Evolutionary conservation across 2,113 vertebrate species (phyloP), one percentile per base, ranked within the genome.

Genomic region (Carassius auratus): DNA sequence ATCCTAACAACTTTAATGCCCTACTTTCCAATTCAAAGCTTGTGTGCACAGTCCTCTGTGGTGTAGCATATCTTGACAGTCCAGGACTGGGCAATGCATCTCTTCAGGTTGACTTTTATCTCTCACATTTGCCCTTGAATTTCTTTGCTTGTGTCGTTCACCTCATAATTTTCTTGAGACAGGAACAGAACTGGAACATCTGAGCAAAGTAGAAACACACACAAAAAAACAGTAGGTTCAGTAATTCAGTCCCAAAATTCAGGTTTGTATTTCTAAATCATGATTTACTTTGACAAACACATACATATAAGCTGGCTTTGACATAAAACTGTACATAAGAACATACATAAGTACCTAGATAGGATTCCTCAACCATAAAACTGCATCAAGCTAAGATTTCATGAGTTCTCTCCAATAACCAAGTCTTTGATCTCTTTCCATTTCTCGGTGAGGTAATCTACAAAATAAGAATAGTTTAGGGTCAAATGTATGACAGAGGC

Each of bases 51-150:
- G 33, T 71, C 50, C 50, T 85, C 52, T 12, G 50, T 71, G 50
- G 62, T 42, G 36, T 69, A 68, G 48, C 80, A 52, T 13, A 66
- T 82, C 80, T 71, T 71, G 13, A 48, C 42, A 23, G 74, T 80
- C 71, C 75, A 76, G 83, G 85, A 85, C 78, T 80, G 64, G 85
- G 83, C 81, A 75, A 76, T 52, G 33, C 76, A 68, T 61, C 68
- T 91, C 87, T 88, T 87, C 89, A 92, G 90, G 88, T 81, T 85
- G 84, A 69, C 86, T 89, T 57, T 71, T 87, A 74, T 73, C 61
- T 86, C 84, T 88, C 90, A 62, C 7, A 81, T 26, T 52, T 50
- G 61, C 52, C 79, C 45, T 81, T 52, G 61, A 21, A 62, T 52
- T 64, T 48, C 9, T 38, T 62, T 42, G 33, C 36, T 78, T 59